Base-by-base conservation (phyloP, 1,140 invertebrate genomes). In the Drosophila murphyi region DNA sequence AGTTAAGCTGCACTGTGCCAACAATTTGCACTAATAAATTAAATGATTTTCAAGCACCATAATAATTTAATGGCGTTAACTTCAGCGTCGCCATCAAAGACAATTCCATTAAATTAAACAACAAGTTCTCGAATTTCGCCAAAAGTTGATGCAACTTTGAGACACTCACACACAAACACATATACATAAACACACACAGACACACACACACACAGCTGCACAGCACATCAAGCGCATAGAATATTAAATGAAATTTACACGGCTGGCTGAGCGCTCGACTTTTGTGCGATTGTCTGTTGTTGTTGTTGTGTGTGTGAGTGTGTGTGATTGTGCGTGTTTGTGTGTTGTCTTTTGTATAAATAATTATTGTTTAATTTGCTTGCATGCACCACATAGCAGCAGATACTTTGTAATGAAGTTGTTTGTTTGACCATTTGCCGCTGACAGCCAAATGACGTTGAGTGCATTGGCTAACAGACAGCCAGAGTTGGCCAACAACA, bases 301-400 rank as follows among this genome's bases (percentile, higher is more conserved):
- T 47, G 67, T 47, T 35, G 45, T 52, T 78, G 10, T 65, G 60
- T 51, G 60, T 73, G 78, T 72, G 77, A 85, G 81, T 72, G 72
- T 76, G 72, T 51, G 12, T 55, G 32, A 20, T 0, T 37, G 31
- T 35, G 32, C 20, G 31, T 29, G 32, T 50, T 76, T 70, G 72
- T 78, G 69, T 80, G 64, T 62, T 78, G 73, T 87, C 20, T 20
- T 20, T 20, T 79, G 76, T 76, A 73, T 80, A 87, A 80, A 83
- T 88, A 83, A 83, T 87, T 87, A 87, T 87, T 77, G 72, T 87
- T 87, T 88, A 82, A 87, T 87, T 87, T 82, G 83, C 76, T 76
- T 41, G 79, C 70, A 72, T 28, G 78, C 62, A 64, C 39, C 35
- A 28, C n/a, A n/a, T 43, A 43, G 6, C 57, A 71, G 20, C 20